Evolutionary conservation across 1,140 invertebrate species (phyloP), one percentile per base, ranked within the genome.

Genomic region (Calosoma granatense): DNA sequence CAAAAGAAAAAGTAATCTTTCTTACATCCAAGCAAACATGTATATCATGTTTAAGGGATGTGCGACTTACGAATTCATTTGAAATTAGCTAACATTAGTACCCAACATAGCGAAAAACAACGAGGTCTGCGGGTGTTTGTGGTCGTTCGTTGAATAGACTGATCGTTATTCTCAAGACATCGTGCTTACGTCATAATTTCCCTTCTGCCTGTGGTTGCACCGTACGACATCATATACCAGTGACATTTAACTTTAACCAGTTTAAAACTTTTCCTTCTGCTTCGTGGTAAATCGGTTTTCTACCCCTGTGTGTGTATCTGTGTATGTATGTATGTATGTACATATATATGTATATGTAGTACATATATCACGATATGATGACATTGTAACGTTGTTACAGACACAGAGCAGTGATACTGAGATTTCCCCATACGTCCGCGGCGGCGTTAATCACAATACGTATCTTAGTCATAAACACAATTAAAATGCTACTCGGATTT

Each of bases 391-490:
- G n/a, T n/a, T n/a, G n/a, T n/a, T n/a, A n/a, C n/a, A n/a, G n/a
- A n/a, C n/a, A n/a, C n/a, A n/a, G n/a, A n/a, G n/a, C n/a, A n/a
- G n/a, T n/a, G n/a, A n/a, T n/a, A n/a, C n/a, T n/a, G n/a, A n/a
- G n/a, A n/a, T n/a, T n/a, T n/a, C n/a, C n/a, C n/a, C n/a, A n/a
- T n/a, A n/a, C n/a, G n/a, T n/a, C n/a, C n/a, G n/a, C n/a, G n/a
- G n/a, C n/a, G n/a, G n/a, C 6, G 15, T 47, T 17, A 47, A 9
- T 12, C 17, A 17, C 41, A 11, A 47, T 12, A 47, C 41, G 17
- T 12, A 47, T 47, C 41, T 47, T 47, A 47, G 41, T 17, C 41
- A 47, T 47, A 47, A 47, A 47, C 15, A 17, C 41, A 47, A 47
- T 47, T 47, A 47, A 47, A 47, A 47, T 17, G 41, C 41, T 12